Base-by-base conservation (phyloP, 2,797 vertebrate genomes). In the Pagetopsis macropterus region DNA sequence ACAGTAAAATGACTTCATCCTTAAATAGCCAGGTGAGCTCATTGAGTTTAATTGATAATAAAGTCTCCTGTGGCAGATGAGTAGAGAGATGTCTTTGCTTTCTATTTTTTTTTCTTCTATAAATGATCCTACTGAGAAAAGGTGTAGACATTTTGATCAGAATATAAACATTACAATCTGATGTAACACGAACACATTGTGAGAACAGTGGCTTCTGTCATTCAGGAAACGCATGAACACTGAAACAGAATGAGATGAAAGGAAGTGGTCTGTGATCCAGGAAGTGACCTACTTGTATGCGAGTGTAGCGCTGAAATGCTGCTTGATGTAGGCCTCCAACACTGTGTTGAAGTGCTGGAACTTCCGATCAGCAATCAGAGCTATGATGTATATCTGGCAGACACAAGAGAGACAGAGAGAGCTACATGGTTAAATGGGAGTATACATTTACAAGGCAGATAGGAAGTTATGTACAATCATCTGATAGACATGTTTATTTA, bases 331-430 rank as follows among this genome's bases (percentile, higher is more conserved):
- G 3, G 98, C 98, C 91, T 99, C 98, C 88, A 99, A 78, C 73
- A 99, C 98, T 0, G 98, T 95, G 88, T 99, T 99, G 85, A 99
- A 99, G 87, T 99, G 98, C 84, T 99, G 98, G 81, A 99, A 99
- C 87, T 99, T 99, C 50, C 98, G 94, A 91, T 99, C 98, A 61
- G 98, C 97, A 14, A 99, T 99, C 74, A 99, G 94, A 70, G 96
- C 97, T 72, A 99, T 99, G 85, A 99, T 99, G 73, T 99, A 95
- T 82, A 99, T 99, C 98, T 99, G 85, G 87, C 81, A 64, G 40
- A 76, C n/a, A 89, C 66, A 16, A 78, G 10, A 75, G 6, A 72
- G 15, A 50, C 11, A 63, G 31, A 66, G 9, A 19, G 5, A 23
- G 76, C 54, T 64, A 56, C 50, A 59, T 13, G 63, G 70, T 87